A percentile compares a stretch with the other conserved stretches of the same genome.
phyloP scores from a whole-genome alignment of 2,888 invertebrate genomes.

The Volucella inanis region DNA sequence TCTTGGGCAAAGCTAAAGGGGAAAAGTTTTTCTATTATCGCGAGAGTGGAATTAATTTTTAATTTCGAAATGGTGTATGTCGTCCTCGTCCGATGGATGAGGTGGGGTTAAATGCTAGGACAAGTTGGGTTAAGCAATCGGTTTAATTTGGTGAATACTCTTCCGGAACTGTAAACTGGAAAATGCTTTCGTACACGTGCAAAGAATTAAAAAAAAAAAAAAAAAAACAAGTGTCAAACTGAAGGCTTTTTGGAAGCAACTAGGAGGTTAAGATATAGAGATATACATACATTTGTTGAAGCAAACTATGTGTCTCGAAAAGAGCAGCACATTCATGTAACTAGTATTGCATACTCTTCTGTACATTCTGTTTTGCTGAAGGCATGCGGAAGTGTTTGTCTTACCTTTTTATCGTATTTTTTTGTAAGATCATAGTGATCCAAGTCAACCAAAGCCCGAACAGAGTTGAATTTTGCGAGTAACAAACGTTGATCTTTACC shows the following conservation, averaged over 20 bases:
- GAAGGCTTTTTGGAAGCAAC: neutral
- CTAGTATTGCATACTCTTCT: too few species aligned
- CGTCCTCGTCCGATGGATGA: neutral
- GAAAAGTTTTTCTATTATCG: slow-evolving; percentile 73
- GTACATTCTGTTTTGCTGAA: too few species aligned
- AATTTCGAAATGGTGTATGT: slow-evolving; percentile 55
- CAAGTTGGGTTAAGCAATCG: neutral
- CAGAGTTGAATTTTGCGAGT: too few species aligned
- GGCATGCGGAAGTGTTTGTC: too few species aligned
- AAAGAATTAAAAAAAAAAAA: slow-evolving; percentile 27
- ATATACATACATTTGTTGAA: too few species aligned
- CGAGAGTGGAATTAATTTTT: slow-evolving; percentile 73
- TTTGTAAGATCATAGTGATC: too few species aligned
- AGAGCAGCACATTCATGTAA: too few species aligned
- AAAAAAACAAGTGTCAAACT: neutral
- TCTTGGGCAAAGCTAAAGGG: slow-evolving; percentile 29
- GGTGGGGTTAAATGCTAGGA: neutral
- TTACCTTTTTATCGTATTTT: too few species aligned
- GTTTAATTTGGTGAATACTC: slow-evolving; percentile 59
- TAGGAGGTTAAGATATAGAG: too few species aligned
- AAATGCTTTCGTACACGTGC: slow-evolving; percentile 52
- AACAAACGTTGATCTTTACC: too few species aligned
- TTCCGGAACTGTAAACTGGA: slow-evolving; percentile 41
- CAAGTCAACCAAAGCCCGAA: too few species aligned
- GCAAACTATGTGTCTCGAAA: too few species aligned